Conservation (phyloP, 2,113 vertebrate species). For the Stegastes partitus region DNA sequence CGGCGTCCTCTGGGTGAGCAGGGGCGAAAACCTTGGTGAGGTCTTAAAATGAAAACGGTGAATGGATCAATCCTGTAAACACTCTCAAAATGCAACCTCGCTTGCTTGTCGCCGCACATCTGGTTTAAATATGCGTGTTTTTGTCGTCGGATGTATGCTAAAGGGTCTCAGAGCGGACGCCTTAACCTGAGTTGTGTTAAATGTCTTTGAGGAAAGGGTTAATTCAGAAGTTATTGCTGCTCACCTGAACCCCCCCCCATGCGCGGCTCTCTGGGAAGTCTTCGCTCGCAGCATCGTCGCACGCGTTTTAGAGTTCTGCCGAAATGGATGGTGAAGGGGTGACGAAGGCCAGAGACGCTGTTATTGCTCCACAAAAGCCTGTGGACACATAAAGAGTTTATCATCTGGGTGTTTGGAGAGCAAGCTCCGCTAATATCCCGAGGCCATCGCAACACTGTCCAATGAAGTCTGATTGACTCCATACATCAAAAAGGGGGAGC, state of each 20-base stretch:
- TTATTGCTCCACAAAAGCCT: conserved; percentile 67
- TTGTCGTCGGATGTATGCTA: too few species aligned
- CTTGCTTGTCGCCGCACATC: not conserved
- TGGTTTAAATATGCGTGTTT: not conserved
- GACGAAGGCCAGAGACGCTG: conserved; percentile 44
- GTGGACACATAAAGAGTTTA: conserved; percentile 72
- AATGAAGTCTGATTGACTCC: conserved; percentile 74
- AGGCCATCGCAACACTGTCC: conserved; percentile 59
- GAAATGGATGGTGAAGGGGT: conserved; percentile 48
- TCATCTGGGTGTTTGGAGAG: conserved; percentile 59
- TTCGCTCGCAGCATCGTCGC: not conserved
- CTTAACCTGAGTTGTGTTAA: too few species aligned
- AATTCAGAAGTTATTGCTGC: not conserved
- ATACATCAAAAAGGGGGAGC: conserved; percentile 66
- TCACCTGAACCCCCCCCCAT: too few species aligned
- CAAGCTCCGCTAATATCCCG: conserved; percentile 60
- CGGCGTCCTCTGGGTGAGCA: not conserved
- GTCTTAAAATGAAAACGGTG: not conserved
- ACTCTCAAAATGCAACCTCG: not conserved
- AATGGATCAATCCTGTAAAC: not conserved
- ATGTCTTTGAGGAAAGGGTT: not conserved
- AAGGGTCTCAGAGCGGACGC: too few species aligned
- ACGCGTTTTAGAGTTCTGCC: not conserved
- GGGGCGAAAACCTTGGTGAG: not conserved
- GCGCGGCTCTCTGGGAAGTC: not conserved